A percentile compares a stretch with the other conserved stretches of the same genome.
Conservation (phyloP, 2,888 invertebrate species). For the Stramonita haemastoma region DNA sequence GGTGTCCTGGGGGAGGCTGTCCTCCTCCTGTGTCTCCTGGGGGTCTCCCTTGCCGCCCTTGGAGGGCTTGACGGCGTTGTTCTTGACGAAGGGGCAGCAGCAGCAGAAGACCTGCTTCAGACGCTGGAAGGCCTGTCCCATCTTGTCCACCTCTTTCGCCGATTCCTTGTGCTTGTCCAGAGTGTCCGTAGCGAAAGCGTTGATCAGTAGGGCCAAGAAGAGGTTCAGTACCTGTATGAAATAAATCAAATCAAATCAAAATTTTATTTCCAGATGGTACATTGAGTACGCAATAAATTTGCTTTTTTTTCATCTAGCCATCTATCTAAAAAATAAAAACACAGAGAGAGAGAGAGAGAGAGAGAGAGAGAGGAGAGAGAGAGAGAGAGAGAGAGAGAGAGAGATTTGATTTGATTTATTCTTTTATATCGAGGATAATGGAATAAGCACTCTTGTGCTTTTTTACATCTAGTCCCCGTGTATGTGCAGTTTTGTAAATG, state of each 20-base stretch:
- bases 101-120: conserved; percentile 63
- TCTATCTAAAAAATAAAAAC: too few species aligned
- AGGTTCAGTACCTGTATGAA: conserved; percentile 85
- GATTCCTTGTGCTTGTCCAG: conserved; percentile 61
- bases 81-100: conserved; percentile 52
- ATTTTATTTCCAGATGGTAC: too few species aligned
- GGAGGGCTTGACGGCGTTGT: conserved; percentile 26
- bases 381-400: too few species aligned
- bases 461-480: too few species aligned
- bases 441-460: too few species aligned
- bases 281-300: too few species aligned
- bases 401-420: too few species aligned
- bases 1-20: neutral
- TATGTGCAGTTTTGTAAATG: too few species aligned
- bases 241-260: too few species aligned
- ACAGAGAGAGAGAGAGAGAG: neutral
- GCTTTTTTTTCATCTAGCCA: too few species aligned
- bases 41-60: neutral
- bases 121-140: conserved; percentile 65
- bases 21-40: neutral
- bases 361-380: neutral
- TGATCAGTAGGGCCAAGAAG: conserved; percentile 98
- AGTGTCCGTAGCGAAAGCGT: conserved; percentile 85
- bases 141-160: conserved; percentile 65
- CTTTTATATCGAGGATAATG: too few species aligned